Evolutionary conservation across 2,113 vertebrate genomes (phyloP).

Genomic region (Carassius auratus): DNA sequence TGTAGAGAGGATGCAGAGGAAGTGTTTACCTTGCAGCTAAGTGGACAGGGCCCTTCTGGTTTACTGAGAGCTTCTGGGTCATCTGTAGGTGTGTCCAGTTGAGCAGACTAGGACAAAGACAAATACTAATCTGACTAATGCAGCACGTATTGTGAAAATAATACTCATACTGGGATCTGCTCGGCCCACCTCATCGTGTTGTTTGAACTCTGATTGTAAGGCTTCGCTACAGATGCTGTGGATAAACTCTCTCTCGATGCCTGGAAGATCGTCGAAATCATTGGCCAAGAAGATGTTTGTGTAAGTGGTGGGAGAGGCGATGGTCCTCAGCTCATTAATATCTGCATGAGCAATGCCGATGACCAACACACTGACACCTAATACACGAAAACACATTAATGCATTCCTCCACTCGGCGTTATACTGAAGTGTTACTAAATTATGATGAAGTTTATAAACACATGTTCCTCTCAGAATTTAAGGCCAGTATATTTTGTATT

Average conservation of each 20-base stretch:
- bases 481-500: not conserved
- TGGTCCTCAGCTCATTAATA: constrained; percentile 76
- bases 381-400: constrained; percentile 4
- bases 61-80: constrained; percentile 68
- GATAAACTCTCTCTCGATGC: constrained; percentile 83
- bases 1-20: not conserved
- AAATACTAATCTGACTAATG: not conserved
- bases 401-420: not conserved
- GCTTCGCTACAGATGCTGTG: constrained; percentile 77
- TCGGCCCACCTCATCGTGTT: constrained; percentile 48
- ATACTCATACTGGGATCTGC: not conserved
- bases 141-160: not conserved
- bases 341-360: constrained; percentile 85
- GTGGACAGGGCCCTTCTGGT: constrained; percentile 74
- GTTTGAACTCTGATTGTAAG: constrained; percentile 71
- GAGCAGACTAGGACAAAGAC: constrained; percentile 60
- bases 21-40: constrained; percentile 71
- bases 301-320: constrained; percentile 77
- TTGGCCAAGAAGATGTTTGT: constrained; percentile 80
- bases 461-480: not conserved
- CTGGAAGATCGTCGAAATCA: constrained; percentile 82
- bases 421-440: not conserved
- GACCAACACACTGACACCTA: constrained; percentile 83
- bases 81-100: constrained; percentile 73
- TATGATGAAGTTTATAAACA: not conserved